Evolutionary conservation across 2,888 invertebrate species (phyloP).

Genomic region (Catocala sponsa): DNA sequence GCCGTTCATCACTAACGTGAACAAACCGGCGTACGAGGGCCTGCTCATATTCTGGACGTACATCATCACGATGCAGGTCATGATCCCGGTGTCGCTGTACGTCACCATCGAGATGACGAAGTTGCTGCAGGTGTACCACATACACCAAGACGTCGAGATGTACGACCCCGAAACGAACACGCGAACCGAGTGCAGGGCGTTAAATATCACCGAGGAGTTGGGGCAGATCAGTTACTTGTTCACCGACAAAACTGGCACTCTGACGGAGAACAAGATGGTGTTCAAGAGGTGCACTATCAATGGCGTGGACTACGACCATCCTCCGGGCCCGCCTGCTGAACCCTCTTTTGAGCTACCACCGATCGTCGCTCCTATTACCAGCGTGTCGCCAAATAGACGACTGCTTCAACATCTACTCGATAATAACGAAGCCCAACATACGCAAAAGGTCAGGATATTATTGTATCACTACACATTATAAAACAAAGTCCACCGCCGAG

Average conservation of each 20-base stretch:
- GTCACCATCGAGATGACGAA: slow-evolving; percentile 99
- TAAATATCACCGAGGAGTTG: slow-evolving; percentile 98
- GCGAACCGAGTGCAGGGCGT: slow-evolving; percentile 93
- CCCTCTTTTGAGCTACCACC: slow-evolving; percentile 85
- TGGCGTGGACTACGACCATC: slow-evolving; percentile 96
- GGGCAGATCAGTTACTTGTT: slow-evolving; percentile 97
- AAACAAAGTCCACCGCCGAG: no score
- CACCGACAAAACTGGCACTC: slow-evolving; percentile 98
- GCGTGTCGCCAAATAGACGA: slow-evolving; percentile 78
- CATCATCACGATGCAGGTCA: slow-evolving; percentile 98
- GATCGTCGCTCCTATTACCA: slow-evolving; percentile 81
- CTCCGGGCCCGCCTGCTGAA: slow-evolving; percentile 91
- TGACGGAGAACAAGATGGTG: slow-evolving; percentile 99
- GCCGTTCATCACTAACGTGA: slow-evolving; percentile 90
- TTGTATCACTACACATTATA: no score
- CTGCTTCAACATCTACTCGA: slow-evolving; percentile 78
- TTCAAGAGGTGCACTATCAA: slow-evolving; percentile 96
- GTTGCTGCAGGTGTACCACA: slow-evolving; percentile 97
- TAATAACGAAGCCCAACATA: slow-evolving; percentile 85
- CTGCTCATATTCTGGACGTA: slow-evolving; percentile 98
- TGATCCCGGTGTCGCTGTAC: slow-evolving; percentile 98
- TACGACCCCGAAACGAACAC: slow-evolving; percentile 95
- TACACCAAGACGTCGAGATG: slow-evolving; percentile 95
- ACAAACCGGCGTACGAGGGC: slow-evolving; percentile 91
- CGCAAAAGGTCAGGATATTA: slow-evolving; percentile 85